Evolutionary conservation across 2,797 vertebrate species (phyloP).

Genomic region (Miichthys miiuy): DNA sequence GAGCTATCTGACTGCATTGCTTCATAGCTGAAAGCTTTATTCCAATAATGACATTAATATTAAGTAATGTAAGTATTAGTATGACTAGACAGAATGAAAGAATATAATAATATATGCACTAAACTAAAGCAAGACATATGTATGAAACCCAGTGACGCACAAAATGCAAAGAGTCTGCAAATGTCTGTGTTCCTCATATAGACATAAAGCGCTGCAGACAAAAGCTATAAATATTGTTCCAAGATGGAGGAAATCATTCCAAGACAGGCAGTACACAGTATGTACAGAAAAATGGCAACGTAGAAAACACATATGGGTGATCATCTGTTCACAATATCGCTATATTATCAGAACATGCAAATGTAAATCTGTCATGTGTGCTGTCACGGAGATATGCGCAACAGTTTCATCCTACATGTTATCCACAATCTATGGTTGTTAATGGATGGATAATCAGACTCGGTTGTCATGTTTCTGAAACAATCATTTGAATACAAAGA

Average conservation of each 20-base stretch:
- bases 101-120: neutral
- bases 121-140: too few species aligned
- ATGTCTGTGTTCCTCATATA: conserved; percentile 10
- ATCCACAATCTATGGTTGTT: neutral
- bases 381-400: conserved; percentile 33
- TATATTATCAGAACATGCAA: conserved; percentile 37
- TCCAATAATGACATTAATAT: neutral
- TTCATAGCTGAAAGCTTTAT: conserved; percentile 10
- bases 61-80: neutral
- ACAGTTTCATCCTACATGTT: conserved; percentile 3
- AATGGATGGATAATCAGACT: conserved; percentile 2
- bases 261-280: conserved; percentile 18
- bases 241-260: conserved; percentile 30
- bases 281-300: conserved; percentile 37
- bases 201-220: conserved; percentile 12
- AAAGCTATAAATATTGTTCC: conserved; percentile 30
- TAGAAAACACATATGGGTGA: conserved; percentile 48
- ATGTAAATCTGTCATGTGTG: conserved; percentile 38
- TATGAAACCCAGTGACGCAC: neutral
- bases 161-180: conserved; percentile 16
- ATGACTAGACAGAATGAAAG: neutral
- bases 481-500: neutral
- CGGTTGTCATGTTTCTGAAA: conserved; percentile 1
- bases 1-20: neutral
- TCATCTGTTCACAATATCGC: conserved; percentile 56